Evolutionary conservation across 2,888 invertebrate species (phyloP).

Genomic region (Metacarcinus magister): DNA sequence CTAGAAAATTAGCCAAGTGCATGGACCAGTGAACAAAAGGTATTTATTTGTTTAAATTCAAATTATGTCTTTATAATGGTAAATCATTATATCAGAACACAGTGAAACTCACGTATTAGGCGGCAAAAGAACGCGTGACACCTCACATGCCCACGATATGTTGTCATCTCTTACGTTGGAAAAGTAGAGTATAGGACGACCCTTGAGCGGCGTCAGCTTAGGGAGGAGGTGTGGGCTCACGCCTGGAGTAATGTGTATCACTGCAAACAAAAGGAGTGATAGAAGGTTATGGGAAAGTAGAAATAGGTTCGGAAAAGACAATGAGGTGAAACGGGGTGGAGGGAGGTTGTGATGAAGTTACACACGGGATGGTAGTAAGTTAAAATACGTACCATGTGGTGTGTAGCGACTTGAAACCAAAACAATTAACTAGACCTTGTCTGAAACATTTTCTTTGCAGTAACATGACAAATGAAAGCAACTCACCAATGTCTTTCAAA

Average conservation of each 20-base stretch:
- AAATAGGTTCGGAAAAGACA: too few relatives aligned
- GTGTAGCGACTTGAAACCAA: background rate
- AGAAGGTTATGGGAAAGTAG: too few relatives aligned
- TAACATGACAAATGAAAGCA: too few relatives aligned
- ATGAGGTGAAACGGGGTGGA: too few relatives aligned
- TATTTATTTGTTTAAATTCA: background rate
- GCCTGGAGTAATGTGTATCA: constrained; percentile 50
- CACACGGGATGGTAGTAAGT: background rate
- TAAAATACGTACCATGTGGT: background rate
- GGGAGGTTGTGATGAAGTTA: too few relatives aligned
- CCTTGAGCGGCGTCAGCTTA: background rate
- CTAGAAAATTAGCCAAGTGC: background rate
- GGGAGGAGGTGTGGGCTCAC: constrained; percentile 39
- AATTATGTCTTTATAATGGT: background rate
- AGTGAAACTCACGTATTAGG: constrained; percentile 29
- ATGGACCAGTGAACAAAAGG: background rate
- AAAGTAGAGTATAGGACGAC: constrained; percentile 62
- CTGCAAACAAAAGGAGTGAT: background rate
- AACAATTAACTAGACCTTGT: background rate
- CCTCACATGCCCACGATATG: constrained; percentile 47
- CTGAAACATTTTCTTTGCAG: background rate
- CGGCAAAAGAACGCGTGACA: constrained; percentile 42
- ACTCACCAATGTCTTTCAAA: constrained; percentile 39
- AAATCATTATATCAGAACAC: background rate
- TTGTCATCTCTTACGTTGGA: constrained; percentile 57